These are phyloP conservation scores for Drosophila barbarae DNA, from an alignment of 2,888 invertebrate species.

Conservation along the genomic window DNA sequence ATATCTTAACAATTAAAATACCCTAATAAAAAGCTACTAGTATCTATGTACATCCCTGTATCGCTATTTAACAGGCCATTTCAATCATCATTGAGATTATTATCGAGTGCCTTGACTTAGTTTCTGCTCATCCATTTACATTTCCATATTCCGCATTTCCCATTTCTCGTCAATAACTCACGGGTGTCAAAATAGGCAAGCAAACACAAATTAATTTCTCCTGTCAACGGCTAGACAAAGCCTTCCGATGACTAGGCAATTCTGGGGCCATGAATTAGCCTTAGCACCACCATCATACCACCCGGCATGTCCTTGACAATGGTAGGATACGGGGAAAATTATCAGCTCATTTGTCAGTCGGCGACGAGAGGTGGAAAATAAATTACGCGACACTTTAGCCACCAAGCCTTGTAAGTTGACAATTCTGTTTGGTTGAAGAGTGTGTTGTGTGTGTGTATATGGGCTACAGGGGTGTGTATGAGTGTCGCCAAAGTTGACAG, in stretches of 20 bases:
- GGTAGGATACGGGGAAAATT: conserved; percentile 38
- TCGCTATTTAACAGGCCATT: too few species aligned
- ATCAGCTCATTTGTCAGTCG: conserved; percentile 54
- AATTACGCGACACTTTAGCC: conserved; percentile 49
- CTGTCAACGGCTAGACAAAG: conserved; percentile 43
- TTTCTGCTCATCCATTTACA: conserved; percentile 2
- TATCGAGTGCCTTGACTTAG: not conserved
- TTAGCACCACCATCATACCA: not conserved
- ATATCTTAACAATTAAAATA: too few species aligned
- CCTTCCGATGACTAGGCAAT: conserved; percentile 17
- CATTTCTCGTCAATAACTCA: conserved; percentile 27
- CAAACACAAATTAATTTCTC: conserved; percentile 42
- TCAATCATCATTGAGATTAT: not conserved
- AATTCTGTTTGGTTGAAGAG: conserved; percentile 30
- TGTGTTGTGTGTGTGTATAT: not conserved
- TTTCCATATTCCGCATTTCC: conserved; percentile 12
- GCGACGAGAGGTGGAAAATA: conserved; percentile 49
- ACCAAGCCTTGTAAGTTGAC: conserved; percentile 37
- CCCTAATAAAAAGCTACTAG: too few species aligned
- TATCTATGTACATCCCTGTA: not conserved
- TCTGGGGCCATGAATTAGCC: conserved; percentile 17
- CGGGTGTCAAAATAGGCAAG: conserved; percentile 16
- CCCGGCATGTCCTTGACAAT: conserved; percentile 35
- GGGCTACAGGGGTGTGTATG: conserved; percentile 1
- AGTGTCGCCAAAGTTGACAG: conserved; percentile 25